Base-by-base conservation (phyloP, 1,140 invertebrate genomes). In the Sesamia nonagrioides region DNA sequence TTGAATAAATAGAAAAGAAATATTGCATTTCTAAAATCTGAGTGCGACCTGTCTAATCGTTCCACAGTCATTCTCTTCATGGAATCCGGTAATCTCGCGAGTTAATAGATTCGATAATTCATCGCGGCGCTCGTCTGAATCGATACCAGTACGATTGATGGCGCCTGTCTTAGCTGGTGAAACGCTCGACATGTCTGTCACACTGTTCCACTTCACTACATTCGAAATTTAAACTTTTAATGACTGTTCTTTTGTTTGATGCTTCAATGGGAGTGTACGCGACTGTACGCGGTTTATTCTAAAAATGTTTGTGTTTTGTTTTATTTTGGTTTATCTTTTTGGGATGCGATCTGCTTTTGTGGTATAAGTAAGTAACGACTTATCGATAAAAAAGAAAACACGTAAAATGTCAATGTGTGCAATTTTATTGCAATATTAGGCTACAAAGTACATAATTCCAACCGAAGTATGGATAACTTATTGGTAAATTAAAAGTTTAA, bases 41-140 rank as follows among this genome's bases (percentile, higher is more conserved):
- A 18, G 21, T 4, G 11, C 8, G 79, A 17, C 66, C 6, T 72
- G 60, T 89, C 86, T 88, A 86, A 18, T 45, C 37, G 48, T 86
- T 78, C 4, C 68, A 84, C 8, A 71, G 78, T 54, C 74, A 27
- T 66, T 2, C 61, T 54, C 61, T 60, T 61, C 63, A 79, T 85
- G 89, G 88, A 91, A 90, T 91, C 83, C 84, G 80, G 87, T 86
- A 94, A 91, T 92, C 88, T 89, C 88, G 89, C 85, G 86, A 92
- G 89, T 88, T 94, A 92, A 94, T 94, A 93, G 92, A 93, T 90
- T 89, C 91, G 88, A 93, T 94, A 92, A 93, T 91, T 94, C 88
- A 92, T 93, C 90, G 85, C 83, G 89, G 87, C 85, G 85, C 89
- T 84, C 84, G 85, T 84, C 86, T 69, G 79, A 88, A 84, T 90